These are phyloP conservation scores for Atrina japonica DNA, from an alignment of 2,888 invertebrate genomes.

Conservation along the genomic window DNA sequence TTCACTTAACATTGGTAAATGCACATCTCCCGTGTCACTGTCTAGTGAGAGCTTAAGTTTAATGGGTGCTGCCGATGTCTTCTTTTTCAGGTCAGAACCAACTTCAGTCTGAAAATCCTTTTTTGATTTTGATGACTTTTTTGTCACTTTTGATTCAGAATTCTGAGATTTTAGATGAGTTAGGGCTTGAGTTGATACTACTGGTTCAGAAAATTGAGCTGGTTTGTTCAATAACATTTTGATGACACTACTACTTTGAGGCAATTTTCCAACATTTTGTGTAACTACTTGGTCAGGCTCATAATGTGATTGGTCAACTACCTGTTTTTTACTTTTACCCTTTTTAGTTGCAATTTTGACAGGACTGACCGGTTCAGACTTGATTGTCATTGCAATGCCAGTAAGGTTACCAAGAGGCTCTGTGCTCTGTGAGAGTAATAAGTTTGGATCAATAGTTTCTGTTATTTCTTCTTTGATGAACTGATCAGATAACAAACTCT, in stretches of 20 bases:
- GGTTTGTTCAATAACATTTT: conserved; percentile 73
- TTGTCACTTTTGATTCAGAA: conserved; percentile 49
- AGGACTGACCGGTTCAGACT: background rate
- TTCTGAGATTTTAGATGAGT: conserved; percentile 39
- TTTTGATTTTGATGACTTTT: conserved; percentile 10
- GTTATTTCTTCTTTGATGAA: conserved; percentile 20
- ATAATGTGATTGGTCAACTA: background rate
- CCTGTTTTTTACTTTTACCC: conserved; percentile 13
- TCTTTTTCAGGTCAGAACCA: conserved; percentile 4
- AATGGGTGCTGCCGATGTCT: background rate
- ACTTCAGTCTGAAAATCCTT: conserved; percentile 6
- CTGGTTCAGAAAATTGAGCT: conserved; percentile 59
- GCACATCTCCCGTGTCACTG: background rate
- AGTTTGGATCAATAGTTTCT: conserved; percentile 22
- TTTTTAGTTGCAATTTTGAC: conserved; percentile 12
- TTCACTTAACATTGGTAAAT: no score
- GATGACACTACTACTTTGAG: conserved; percentile 63
- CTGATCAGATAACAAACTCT: conserved; percentile 8
- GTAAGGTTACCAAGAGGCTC: background rate
- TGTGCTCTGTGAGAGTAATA: conserved; percentile 13
- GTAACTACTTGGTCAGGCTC: no score
- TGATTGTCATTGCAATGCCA: background rate
- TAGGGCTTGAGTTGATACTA: conserved; percentile 57
- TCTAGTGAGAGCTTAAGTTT: conserved; percentile 11
- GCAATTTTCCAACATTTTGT: no score